These are phyloP conservation scores for Macrotis lagotis DNA, from an alignment of 2,113 vertebrate species.

Conservation along the genomic window DNA sequence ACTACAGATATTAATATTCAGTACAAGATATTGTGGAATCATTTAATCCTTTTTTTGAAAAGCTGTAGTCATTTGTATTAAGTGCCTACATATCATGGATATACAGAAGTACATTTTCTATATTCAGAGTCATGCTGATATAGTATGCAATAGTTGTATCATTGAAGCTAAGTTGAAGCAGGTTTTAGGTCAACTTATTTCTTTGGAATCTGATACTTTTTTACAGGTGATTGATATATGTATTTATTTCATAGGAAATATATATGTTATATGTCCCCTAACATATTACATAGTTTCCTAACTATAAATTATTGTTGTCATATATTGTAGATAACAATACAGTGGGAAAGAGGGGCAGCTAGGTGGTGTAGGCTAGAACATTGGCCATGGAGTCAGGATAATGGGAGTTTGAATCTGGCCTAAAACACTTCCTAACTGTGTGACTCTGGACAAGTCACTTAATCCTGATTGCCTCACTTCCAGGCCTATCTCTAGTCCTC, in stretches of 20 bases:
- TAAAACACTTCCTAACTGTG: too few relatives aligned
- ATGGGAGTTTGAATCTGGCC: too few relatives aligned
- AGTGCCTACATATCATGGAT: constrained; percentile 61
- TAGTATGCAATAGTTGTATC: constrained; percentile 59
- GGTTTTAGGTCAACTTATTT: constrained; percentile 75
- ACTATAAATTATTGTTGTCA: constrained; percentile 70
- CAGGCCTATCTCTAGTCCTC: too few relatives aligned
- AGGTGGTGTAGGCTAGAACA: too few relatives aligned
- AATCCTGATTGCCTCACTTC: too few relatives aligned
- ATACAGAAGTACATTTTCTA: constrained; percentile 57
- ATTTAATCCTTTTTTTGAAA: constrained; percentile 40
- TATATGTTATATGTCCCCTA: constrained; percentile 66
- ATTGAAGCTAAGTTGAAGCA: constrained; percentile 50
- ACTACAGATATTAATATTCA: neutral
- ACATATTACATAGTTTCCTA: constrained; percentile 68
- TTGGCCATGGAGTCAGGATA: too few relatives aligned
- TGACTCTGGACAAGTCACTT: too few relatives aligned
- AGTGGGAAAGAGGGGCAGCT: neutral
- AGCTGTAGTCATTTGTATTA: constrained; percentile 49
- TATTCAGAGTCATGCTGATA: constrained; percentile 58
- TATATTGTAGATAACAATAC: neutral
- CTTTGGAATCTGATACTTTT: constrained; percentile 71
- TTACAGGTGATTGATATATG: constrained; percentile 74
- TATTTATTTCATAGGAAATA: constrained; percentile 74
- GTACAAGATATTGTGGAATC: constrained; percentile 47